A percentile compares a stretch with the other conserved stretches of the same genome.
These are phyloP conservation scores for Ooceraea biroi DNA, from an alignment of 1,140 invertebrate genomes.

Conservation along the genomic window DNA sequence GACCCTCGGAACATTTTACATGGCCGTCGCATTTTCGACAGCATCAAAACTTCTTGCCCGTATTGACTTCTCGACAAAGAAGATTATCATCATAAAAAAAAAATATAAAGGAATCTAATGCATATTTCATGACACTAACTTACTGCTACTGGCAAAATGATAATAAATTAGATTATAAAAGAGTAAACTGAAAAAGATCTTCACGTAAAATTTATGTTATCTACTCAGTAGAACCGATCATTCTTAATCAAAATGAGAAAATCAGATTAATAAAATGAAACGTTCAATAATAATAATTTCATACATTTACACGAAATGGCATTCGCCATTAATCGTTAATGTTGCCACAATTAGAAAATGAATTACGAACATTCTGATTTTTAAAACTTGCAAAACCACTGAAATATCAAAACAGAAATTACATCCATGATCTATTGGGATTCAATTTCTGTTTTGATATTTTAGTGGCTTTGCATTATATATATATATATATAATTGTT, in stretches of 20 bases:
- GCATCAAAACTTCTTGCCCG: background rate
- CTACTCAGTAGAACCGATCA: background rate
- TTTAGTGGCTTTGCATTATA: too few species aligned
- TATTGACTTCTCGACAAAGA: background rate
- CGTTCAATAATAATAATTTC: too few species aligned
- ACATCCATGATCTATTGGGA: too few species aligned
- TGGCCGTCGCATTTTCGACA: background rate
- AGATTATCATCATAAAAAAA: slow-evolving; percentile 22
- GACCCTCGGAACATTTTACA: background rate
- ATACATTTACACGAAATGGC: too few species aligned
- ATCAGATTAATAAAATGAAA: too few species aligned
- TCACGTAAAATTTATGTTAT: background rate
- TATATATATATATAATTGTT: too few species aligned
- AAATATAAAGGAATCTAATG: slow-evolving; percentile 12
- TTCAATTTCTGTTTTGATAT: too few species aligned
- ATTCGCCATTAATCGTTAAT: too few species aligned
- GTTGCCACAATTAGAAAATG: too few species aligned
- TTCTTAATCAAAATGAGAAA: background rate
- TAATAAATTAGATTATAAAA: slow-evolving; percentile 6
- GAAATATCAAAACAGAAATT: slow-evolving; percentile 1
- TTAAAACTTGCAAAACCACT: background rate
- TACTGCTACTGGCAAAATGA: background rate
- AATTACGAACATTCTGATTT: background rate
- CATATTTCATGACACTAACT: background rate
- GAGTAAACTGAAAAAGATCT: background rate